These are phyloP conservation scores for Salvelinus fontinalis DNA, from an alignment of 2,113 vertebrate genomes.

Conservation along the genomic window DNA sequence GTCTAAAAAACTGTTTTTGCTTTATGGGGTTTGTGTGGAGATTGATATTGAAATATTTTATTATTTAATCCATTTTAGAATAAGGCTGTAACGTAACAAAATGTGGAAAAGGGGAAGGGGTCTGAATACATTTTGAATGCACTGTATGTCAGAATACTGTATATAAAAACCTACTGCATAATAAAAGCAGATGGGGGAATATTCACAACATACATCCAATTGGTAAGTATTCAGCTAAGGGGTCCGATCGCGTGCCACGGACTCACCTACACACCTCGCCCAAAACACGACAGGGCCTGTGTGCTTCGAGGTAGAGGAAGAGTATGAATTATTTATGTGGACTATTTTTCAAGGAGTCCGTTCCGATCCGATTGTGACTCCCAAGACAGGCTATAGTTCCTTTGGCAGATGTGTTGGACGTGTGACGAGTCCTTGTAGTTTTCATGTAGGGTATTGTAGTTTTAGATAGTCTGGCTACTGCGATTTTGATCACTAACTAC, in stretches of 20 bases:
- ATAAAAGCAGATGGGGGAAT: slow-evolving; percentile 71
- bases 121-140: too few relatives aligned
- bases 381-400: slow-evolving; percentile 33
- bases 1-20: too few relatives aligned
- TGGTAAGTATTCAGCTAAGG: slow-evolving; percentile 48
- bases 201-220: slow-evolving; percentile 31
- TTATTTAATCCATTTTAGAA: too few relatives aligned
- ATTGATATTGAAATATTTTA: too few relatives aligned
- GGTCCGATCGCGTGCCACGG: slow-evolving; percentile 61
- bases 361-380: slow-evolving; percentile 57
- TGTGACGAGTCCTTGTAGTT: slow-evolving; percentile 12
- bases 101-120: too few relatives aligned
- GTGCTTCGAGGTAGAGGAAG: slow-evolving; percentile 46
- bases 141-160: too few relatives aligned
- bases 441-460: slow-evolving; percentile 4
- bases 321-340: slow-evolving; percentile 68
- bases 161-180: slow-evolving; percentile 70
- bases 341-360: slow-evolving; percentile 65
- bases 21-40: too few relatives aligned
- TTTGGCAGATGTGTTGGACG: slow-evolving; percentile 31
- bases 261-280: slow-evolving; percentile 37
- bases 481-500: too few relatives aligned
- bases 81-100: too few relatives aligned
- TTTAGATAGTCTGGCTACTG: not conserved
- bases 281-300: slow-evolving; percentile 53